Percentiles rank a stretch among this genome's conserved stretches.
phyloP scores from a whole-genome alignment of 2,113 vertebrate species.

The Festucalex cinctus region DNA sequence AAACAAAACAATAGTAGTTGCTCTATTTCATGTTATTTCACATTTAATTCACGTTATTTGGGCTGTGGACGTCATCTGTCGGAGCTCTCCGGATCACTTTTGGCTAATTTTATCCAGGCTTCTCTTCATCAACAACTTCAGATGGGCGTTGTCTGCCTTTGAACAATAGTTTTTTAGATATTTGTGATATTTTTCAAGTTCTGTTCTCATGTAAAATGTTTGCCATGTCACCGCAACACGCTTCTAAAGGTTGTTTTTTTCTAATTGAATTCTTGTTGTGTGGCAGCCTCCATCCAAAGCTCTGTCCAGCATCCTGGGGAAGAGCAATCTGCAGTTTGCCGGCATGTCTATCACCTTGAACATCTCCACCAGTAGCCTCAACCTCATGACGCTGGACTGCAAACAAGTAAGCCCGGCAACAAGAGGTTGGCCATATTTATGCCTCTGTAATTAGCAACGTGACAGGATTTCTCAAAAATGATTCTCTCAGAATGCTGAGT shows the following conservation, averaged over 20 bases:
- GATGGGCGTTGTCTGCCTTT: not conserved
- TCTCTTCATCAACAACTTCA: slow-evolving; percentile 2
- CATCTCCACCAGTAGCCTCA: slow-evolving; percentile 96
- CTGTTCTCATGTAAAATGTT: too few species aligned
- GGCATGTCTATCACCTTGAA: slow-evolving; percentile 95
- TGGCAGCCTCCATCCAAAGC: slow-evolving; percentile 88
- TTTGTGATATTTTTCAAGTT: too few species aligned
- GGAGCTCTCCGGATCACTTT: slow-evolving; percentile 5
- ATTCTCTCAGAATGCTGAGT: too few species aligned
- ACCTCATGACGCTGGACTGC: slow-evolving; percentile 91
- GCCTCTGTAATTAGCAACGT: too few species aligned
- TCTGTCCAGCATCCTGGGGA: slow-evolving; percentile 90
- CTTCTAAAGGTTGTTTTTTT: not conserved
- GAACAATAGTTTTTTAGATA: too few species aligned
- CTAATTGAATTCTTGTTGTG: slow-evolving; percentile 6
- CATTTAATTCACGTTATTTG: slow-evolving; percentile 23
- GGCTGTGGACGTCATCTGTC: slow-evolving; percentile 7
- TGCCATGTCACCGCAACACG: too few species aligned
- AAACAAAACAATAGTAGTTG: slow-evolving; percentile 33
- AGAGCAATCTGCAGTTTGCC: slow-evolving; percentile 97
- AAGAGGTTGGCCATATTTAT: too few species aligned
- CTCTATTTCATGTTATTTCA: slow-evolving; percentile 16
- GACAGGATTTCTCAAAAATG: too few species aligned
- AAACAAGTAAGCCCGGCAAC: slow-evolving; percentile 81
- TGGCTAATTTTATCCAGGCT: slow-evolving; percentile 13